These are phyloP conservation scores for Strix uralensis DNA, from an alignment of 2,113 vertebrate species.

Conservation along the genomic window DNA sequence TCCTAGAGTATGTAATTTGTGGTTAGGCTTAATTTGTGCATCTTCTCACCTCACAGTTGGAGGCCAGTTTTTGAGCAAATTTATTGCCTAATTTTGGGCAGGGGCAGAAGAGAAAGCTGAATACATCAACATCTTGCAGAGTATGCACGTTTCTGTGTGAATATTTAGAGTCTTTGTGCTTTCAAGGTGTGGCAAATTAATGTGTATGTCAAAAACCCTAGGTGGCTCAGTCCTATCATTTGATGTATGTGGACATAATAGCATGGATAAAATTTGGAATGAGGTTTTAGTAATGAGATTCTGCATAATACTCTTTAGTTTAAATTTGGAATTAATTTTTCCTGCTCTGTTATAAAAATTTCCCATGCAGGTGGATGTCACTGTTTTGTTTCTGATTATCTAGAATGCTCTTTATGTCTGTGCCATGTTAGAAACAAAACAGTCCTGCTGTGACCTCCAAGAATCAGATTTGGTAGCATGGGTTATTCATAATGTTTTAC, in stretches of 20 bases:
- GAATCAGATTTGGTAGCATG: not conserved
- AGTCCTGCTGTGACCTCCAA: not conserved
- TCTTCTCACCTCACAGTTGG: slow-evolving; percentile 44
- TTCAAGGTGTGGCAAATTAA: not conserved
- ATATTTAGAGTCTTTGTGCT: slow-evolving; percentile 8
- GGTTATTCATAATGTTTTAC: not conserved
- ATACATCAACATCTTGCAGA: not conserved
- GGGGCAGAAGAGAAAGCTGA: not conserved
- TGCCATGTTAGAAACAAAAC: not conserved
- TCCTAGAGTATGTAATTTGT: slow-evolving; percentile 14
- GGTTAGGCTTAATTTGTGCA: slow-evolving; percentile 19
- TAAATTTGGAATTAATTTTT: not conserved
- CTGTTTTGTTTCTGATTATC: not conserved
- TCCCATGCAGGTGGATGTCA: not conserved
- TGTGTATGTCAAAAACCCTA: not conserved
- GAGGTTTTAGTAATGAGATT: not conserved
- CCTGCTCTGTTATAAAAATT: not conserved
- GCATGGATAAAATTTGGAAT: not conserved
- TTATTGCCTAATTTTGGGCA: slow-evolving; percentile 7
- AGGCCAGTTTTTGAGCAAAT: slow-evolving; percentile 12
- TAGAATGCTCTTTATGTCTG: not conserved
- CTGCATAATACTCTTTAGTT: not conserved
- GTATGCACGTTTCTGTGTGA: not conserved
- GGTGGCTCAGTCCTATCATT: not conserved
- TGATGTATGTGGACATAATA: not conserved